Evolutionary conservation across 2,113 vertebrate species (phyloP), one percentile per base, ranked within the genome.

Genomic region (Grallaria varia): DNA sequence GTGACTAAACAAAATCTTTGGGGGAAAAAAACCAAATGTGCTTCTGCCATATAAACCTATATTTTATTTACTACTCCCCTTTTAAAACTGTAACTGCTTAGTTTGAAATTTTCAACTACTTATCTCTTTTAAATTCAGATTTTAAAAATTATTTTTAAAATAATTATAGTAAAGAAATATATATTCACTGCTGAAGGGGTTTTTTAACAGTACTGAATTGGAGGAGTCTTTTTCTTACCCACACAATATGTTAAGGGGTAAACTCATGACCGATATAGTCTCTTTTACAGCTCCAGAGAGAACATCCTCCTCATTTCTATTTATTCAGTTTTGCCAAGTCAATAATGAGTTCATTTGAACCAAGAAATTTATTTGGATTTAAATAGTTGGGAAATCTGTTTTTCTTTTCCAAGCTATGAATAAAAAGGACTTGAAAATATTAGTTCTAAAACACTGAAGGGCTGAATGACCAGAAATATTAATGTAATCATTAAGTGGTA

Each of bases 261-360:
- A 94, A 74, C 11, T 91, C 52, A 73, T 1, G 3, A 84, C 28
- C 2, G 2, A 21, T 59, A 84, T 3, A 81, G 56, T 37, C 20
- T 67, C 64, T 87, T 94, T 71, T 59, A 56, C 39, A 71, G 56
- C 82, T 71, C 64, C 60, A 92, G 64, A 81, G 68, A 81, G 39
- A 89, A 60, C 25, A 78, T 55, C 44, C 31, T 89, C 9, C 66
- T 89, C 50, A 52, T 75, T 94, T 86, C 56, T 87, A 11, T 88
- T 94, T 92, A 90, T 78, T 84, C 73, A 84, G 39, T 76, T 93
- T 91, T 91, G 58, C 84, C 87, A 92, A 91, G 69, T 89, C 60
- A 91, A 37, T 89, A 94, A 81, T 68, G 52, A 74, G 30, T 87
- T 86, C 64, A 63, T 90, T 93, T 50, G 87, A 72, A 84, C 19